Evolutionary conservation across 2,888 invertebrate genomes (phyloP), one percentile per base, ranked within the genome.

Genomic region (Campopleginae sp.): DNA sequence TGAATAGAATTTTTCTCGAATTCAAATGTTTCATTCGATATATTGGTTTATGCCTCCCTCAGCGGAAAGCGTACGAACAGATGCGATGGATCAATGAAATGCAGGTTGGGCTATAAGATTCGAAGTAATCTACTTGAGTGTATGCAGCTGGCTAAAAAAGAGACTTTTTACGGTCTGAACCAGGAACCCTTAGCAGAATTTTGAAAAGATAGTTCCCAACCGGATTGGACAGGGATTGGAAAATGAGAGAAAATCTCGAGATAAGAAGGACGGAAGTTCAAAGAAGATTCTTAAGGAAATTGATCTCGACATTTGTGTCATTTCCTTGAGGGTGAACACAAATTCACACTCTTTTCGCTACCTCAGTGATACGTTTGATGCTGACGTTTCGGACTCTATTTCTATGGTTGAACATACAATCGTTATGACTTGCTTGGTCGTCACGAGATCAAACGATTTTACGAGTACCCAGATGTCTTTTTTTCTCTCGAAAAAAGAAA

Each of bases 271-370:
- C 31, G 76, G 23, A 42, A 33, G 19, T 33, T 51, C 72, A 71
- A 58, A 78, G 61, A 74, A 68, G 66, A 79, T 72, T 46, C 31
- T 54, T 61, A 58, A 54, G 27, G 48, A 66, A 77, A 68, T 14
- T 58, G 87, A 83, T 88, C 87, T 87, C 84, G 87, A 91, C 87
- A 51, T 63, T 88, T 86, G 23, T 86, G n/a, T 38, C 54, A 14
- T 65, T 58, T 54, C 70, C 31, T 38, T 46, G 14, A 63, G 76
- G 33, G 31, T 33, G 71, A 72, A 23, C 38, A 46, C 31, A 44
- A 27, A 31, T 68, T 58, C 86, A 63, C 76, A 31, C 80, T 84
- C 84, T 86, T 80, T 88, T 86, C 33, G 42, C 65, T 70, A 81
- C 12, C 31, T 78, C 77, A 71, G 70, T 77, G 65, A 77, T 79